These are phyloP conservation scores for Petromus typicus DNA, from an alignment of 2,113 vertebrate genomes.

Conservation along the genomic window DNA sequence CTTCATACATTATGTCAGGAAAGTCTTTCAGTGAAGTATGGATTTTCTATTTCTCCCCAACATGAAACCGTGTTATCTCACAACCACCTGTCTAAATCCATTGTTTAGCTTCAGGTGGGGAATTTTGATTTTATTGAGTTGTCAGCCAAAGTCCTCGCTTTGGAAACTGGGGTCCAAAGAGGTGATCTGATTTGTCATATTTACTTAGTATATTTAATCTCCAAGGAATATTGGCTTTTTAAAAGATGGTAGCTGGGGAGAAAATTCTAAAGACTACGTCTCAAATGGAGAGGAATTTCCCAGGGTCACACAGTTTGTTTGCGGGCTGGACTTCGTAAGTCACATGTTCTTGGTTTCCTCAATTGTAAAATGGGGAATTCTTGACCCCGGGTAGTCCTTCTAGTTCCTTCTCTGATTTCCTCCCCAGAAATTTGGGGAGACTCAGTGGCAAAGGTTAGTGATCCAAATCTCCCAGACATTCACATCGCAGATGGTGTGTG, in stretches of 20 bases:
- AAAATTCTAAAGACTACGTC: neutral
- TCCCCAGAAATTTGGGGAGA: neutral
- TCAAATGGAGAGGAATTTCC: neutral
- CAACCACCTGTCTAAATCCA: neutral
- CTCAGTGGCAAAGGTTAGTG: neutral
- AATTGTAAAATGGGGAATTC: neutral
- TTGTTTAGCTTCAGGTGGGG: neutral
- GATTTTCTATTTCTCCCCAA: neutral
- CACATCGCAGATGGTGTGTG: neutral
- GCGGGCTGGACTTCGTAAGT: neutral
- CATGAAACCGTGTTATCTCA: neutral
- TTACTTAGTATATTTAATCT: neutral
- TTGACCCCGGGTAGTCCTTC: neutral
- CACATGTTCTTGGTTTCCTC: neutral
- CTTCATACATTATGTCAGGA: neutral
- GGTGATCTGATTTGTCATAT: neutral
- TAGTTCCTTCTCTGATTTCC: neutral
- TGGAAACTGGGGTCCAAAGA: slow-evolving; percentile 8
- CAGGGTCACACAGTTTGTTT: neutral
- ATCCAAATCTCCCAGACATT: neutral
- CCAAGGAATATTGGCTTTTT: neutral
- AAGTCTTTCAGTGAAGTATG: neutral
- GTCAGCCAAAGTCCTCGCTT: neutral
- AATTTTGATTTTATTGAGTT: neutral
- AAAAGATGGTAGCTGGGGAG: neutral